Base-by-base conservation (phyloP, 2,797 vertebrate genomes). In the Trachurus trachurus region DNA sequence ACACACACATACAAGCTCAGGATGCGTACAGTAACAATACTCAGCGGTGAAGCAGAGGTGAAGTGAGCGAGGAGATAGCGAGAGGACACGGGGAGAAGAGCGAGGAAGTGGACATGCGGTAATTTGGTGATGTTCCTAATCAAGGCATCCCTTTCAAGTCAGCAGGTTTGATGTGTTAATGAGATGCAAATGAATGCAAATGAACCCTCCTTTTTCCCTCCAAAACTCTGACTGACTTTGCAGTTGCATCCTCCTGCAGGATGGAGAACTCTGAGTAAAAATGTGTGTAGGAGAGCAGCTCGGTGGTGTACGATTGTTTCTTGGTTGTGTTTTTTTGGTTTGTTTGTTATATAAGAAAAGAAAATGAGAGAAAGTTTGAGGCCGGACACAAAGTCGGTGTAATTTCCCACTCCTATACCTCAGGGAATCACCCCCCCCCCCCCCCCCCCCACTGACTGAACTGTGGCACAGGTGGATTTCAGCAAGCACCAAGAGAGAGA, bases 121-220 rank as follows among this genome's bases (percentile, higher is more conserved):
- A 65, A 89, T 85, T 87, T 82, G 78, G 61, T 86, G 84, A 67
- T 89, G 82, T 87, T 93, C 86, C 90, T 91, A 90, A 94, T 94
- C 90, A 94, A 91, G 87, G 83, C 86, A 47, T 84, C 75, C 72
- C 88, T 94, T 94, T 94, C 86, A 94, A 92, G 90, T 93, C 80
- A 82, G 87, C 80, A 89, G 88, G 88, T 94, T 94, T 95, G 93
- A 95, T 93, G 91, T 95, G 93, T 86, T 94, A 95, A 94, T 94
- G 49, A 13, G 63, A 95, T 94, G 94, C 85, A 94, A 92, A 95
- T 95, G 0, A 22, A 92, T 94, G 92, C 85, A 93, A 94, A 95
- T 92, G 57, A 92, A 72, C 44, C 22, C 54, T 64, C 45, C 57
- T 87, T 87, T 89, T 84, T 26, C 67, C 57, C 62, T 81, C 73